Evolutionary conservation across 2,113 vertebrate species (phyloP).

Genomic region (Mionectes macconnelli): DNA sequence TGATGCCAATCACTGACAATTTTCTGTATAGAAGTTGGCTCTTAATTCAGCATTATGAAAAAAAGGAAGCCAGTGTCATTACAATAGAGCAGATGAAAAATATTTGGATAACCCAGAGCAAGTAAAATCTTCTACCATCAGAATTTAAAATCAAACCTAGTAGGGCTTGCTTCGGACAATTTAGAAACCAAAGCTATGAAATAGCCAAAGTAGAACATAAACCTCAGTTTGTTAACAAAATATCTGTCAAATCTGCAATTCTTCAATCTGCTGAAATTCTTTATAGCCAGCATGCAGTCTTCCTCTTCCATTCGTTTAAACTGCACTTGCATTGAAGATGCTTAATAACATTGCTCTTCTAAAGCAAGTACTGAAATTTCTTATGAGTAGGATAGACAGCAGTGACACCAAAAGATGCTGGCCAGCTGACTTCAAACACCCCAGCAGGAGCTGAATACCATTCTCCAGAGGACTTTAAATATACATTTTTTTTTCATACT

Average conservation of each 20-base stretch:
- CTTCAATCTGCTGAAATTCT: background rate
- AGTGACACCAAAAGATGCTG: background rate
- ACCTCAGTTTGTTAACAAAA: background rate
- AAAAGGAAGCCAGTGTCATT: background rate
- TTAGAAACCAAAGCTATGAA: background rate
- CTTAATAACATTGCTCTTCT: background rate
- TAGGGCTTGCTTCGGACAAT: background rate
- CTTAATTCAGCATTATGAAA: background rate
- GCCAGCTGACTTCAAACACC: background rate
- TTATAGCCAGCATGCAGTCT: background rate
- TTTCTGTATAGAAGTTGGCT: background rate
- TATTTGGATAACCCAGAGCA: background rate
- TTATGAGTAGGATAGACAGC: background rate
- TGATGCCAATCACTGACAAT: background rate
- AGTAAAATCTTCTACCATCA: background rate
- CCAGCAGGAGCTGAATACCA: background rate
- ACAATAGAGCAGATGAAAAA: background rate
- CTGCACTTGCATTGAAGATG: background rate
- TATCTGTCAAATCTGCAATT: background rate
- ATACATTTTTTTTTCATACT: background rate
- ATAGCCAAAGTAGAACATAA: background rate
- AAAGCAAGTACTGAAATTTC: background rate
- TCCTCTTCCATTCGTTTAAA: background rate
- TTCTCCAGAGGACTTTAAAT: background rate
- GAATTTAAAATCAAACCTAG: background rate